phyloP scores from a whole-genome alignment of 2,888 invertebrate species.

The Lepidochrysops patricia region DNA sequence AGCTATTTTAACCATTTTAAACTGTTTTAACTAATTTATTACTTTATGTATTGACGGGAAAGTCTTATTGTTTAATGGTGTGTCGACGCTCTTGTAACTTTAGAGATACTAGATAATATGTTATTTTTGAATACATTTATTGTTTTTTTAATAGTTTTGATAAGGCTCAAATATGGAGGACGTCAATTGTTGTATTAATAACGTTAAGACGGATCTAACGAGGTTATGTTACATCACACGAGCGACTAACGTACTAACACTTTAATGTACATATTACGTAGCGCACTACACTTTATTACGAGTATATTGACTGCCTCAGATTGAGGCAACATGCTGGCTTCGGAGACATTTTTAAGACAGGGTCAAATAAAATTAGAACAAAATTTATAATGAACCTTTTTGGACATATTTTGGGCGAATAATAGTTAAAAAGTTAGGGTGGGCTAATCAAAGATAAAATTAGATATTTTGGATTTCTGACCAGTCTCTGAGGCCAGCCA shows the following conservation, averaged over 20 bases:
- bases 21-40: not conserved
- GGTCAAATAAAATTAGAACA: not conserved
- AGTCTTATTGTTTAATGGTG: not conserved
- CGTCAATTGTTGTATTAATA: constrained; percentile 6
- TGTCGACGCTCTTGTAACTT: not conserved
- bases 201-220: not conserved
- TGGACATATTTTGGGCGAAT: not conserved
- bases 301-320: not conserved
- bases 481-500: not conserved
- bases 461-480: not conserved
- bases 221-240: constrained; percentile 1
- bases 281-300: constrained; percentile 3
- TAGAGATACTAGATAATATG: constrained; percentile 10
- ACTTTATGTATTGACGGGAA: not conserved
- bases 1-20: not conserved
- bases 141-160: constrained; percentile 1
- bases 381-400: not conserved
- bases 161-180: constrained; percentile 3
- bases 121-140: constrained; percentile 12
- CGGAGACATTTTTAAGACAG: not conserved
- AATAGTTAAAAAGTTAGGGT: not conserved
- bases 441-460: not conserved
- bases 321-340: not conserved
- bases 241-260: constrained; percentile 5
- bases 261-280: constrained; percentile 10